phyloP scores from a whole-genome alignment of 1,140 invertebrate species.

The Campoletis sonorensis region DNA sequence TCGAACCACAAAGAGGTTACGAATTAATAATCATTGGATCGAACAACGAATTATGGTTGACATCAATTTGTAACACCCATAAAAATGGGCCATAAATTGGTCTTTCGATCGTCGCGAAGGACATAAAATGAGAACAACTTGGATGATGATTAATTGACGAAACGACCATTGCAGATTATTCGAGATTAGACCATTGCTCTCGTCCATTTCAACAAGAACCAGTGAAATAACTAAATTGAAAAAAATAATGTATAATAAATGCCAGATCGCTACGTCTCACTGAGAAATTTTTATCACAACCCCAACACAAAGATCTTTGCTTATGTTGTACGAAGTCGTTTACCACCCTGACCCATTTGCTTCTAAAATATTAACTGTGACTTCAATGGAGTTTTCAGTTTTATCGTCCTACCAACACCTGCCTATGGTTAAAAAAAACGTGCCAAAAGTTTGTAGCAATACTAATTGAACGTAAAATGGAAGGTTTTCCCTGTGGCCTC shows the following conservation, averaged over 20 bases:
- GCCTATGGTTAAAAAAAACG: background rate
- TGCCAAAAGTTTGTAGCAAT: background rate
- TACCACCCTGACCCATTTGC: background rate
- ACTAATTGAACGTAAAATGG: background rate
- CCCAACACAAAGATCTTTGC: background rate
- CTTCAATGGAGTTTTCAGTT: background rate
- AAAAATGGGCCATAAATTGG: too few relatives aligned
- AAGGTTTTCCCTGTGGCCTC: background rate
- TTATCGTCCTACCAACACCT: background rate
- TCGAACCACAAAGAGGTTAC: too few relatives aligned
- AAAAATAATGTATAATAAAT: too few relatives aligned
- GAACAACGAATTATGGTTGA: too few relatives aligned
- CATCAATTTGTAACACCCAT: too few relatives aligned
- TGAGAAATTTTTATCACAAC: background rate
- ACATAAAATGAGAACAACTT: too few relatives aligned
- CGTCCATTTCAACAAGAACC: too few relatives aligned
- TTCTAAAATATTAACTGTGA: background rate
- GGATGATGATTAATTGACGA: too few relatives aligned
- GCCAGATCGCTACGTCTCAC: background rate
- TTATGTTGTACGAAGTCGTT: background rate
- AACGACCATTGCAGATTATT: too few relatives aligned
- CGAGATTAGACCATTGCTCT: too few relatives aligned
- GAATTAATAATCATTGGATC: too few relatives aligned
- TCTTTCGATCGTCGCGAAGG: too few relatives aligned
- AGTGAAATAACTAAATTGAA: background rate